Evolutionary conservation across 2,113 vertebrate genomes (phyloP).

Genomic region (Colius striatus): DNA sequence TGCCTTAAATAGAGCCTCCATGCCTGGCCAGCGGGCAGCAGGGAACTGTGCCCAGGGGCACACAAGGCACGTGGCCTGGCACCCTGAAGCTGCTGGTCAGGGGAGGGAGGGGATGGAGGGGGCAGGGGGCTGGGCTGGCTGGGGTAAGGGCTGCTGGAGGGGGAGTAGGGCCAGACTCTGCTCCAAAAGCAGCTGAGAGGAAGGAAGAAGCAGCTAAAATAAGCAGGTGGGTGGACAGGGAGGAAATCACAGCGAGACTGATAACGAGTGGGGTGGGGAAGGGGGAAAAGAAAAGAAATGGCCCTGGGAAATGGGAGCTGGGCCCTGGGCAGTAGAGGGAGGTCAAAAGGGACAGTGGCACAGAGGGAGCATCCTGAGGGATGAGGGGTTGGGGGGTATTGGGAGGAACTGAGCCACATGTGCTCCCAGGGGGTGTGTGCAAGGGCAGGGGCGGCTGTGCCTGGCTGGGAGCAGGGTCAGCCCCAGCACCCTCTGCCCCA

Average conservation of each 20-base stretch:
- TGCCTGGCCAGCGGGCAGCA: background rate
- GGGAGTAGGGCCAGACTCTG: background rate
- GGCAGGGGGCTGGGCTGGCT: background rate
- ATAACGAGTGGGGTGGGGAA: conserved; percentile 21
- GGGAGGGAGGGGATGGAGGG: background rate
- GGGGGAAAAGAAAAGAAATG: background rate
- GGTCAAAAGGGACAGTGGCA: background rate
- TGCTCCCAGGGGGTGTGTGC: background rate
- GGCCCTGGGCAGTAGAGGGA: background rate
- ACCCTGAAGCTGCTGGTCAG: background rate
- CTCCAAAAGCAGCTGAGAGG: conserved; percentile 42
- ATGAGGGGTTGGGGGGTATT: accelerated
- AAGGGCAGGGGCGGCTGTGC: background rate
- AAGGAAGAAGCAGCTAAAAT: conserved; percentile 67
- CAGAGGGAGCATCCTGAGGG: background rate
- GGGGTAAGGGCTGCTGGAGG: background rate
- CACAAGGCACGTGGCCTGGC: background rate
- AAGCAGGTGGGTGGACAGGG: conserved; percentile 65
- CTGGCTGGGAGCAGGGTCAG: background rate
- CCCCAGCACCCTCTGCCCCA: background rate
- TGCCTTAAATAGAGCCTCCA: conserved; percentile 33
- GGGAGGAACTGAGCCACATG: background rate
- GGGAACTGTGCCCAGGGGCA: background rate
- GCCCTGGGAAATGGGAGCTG: conserved; percentile 5
- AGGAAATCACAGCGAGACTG: conserved; percentile 43